Evolutionary conservation across 2,888 invertebrate species (phyloP).

Genomic region (Atherix ibis): DNA sequence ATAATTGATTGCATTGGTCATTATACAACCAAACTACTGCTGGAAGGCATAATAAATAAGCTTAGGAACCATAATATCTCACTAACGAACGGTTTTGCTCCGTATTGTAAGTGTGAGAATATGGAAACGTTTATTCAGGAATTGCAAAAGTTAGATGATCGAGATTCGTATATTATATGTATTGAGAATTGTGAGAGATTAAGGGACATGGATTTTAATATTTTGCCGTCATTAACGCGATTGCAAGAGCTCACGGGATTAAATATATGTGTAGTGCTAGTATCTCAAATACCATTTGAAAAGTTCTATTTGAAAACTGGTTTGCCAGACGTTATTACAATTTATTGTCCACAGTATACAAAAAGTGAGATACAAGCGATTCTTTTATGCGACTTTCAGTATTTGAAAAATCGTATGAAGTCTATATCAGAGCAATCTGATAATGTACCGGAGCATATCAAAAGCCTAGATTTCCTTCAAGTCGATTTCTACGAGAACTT

Average conservation of each 20-base stretch:
- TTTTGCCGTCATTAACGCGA: constrained; percentile 55
- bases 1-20: constrained; percentile 69
- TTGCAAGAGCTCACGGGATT: constrained; percentile 55
- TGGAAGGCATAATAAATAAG: constrained; percentile 54
- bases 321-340: constrained; percentile 49
- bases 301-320: constrained; percentile 60
- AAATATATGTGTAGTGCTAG: constrained; percentile 58
- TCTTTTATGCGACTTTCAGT: constrained; percentile 29
- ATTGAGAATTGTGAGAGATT: constrained; percentile 71
- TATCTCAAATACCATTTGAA: constrained; percentile 66
- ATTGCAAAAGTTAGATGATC: constrained; percentile 26
- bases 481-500: constrained; percentile 58
- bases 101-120: constrained; percentile 45
- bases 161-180: constrained; percentile 44
- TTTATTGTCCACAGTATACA: constrained; percentile 68
- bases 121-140: constrained; percentile 46
- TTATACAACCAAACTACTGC: constrained; percentile 57
- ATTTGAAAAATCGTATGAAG: constrained; percentile 21
- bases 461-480: constrained; percentile 12
- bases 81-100: constrained; percentile 25
- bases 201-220: constrained; percentile 53
- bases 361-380: constrained; percentile 47
- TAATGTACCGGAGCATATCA: constrained; percentile 13
- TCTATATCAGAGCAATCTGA: constrained; percentile 22
- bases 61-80: constrained; percentile 34